Conservation (phyloP, 2,113 vertebrate species). For the Pimephales promelas region DNA sequence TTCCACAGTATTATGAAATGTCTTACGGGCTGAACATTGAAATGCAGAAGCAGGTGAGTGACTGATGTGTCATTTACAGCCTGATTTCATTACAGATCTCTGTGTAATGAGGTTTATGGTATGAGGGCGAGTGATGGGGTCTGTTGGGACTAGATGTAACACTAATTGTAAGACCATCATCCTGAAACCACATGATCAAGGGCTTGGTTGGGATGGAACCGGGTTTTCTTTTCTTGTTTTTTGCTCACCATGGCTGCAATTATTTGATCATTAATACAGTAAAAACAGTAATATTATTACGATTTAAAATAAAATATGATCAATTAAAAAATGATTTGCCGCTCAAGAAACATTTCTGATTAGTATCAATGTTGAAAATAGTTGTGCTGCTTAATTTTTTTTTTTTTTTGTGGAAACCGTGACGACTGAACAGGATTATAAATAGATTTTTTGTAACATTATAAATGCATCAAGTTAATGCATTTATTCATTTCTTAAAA, state of each 20-base stretch:
- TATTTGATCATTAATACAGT: neutral
- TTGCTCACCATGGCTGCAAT: neutral
- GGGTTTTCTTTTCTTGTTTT: neutral
- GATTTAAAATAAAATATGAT: neutral
- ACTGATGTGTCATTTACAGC: neutral
- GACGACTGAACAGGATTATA: neutral
- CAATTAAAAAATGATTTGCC: too few relatives aligned
- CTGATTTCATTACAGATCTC: slow-evolving; percentile 17
- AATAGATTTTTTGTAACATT: neutral
- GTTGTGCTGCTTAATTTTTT: neutral
- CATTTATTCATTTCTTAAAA: too few relatives aligned
- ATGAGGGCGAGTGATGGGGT: neutral
- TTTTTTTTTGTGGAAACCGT: neutral
- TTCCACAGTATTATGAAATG: slow-evolving; percentile 59
- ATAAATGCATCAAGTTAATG: neutral
- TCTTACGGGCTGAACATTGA: slow-evolving; percentile 61
- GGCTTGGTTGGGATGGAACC: too few relatives aligned
- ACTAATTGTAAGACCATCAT: neutral
- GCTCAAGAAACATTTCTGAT: neutral
- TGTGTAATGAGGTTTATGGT: slow-evolving; percentile 5
- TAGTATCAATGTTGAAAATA: neutral
- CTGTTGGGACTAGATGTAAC: neutral
- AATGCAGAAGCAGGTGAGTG: slow-evolving; percentile 60
- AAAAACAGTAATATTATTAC: neutral
- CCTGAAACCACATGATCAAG: neutral